Evolutionary conservation across 2,888 invertebrate genomes (phyloP).

Genomic region (Helicoverpa assulta): DNA sequence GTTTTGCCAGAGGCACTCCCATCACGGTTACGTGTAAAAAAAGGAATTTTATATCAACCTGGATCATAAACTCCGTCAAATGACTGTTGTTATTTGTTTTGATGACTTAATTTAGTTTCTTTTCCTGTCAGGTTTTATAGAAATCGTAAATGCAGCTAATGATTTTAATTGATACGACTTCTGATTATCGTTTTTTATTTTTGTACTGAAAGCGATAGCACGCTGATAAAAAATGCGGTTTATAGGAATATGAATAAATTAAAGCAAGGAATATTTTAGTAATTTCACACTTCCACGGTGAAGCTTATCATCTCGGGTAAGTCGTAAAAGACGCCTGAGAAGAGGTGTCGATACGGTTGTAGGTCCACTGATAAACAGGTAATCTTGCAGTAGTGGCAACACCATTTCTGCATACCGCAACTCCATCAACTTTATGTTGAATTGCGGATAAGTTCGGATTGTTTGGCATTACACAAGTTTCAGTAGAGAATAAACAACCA

Average conservation of each 20-base stretch:
- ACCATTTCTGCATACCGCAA: not conserved
- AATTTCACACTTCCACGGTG: conserved; percentile 52
- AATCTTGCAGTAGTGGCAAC: conserved; percentile 5
- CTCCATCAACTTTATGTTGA: not conserved
- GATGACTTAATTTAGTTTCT: conserved; percentile 71
- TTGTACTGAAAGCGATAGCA: conserved; percentile 47
- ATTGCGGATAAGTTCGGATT: conserved; percentile 1
- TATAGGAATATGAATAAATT: conserved; percentile 57
- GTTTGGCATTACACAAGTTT: not conserved
- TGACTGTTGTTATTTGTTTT: conserved; percentile 68
- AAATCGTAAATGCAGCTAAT: conserved; percentile 63
- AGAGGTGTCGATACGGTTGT: conserved; percentile 38
- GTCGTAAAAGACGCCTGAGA: conserved; percentile 48
- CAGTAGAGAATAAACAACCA: not conserved
- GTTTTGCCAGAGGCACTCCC: conserved; percentile 71
- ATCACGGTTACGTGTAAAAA: conserved; percentile 71
- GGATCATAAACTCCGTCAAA: conserved; percentile 58
- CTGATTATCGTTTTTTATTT: conserved; percentile 50
- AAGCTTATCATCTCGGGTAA: conserved; percentile 49
- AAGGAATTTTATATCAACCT: conserved; percentile 68
- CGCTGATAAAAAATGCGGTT: conserved; percentile 50
- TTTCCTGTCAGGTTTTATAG: conserved; percentile 60
- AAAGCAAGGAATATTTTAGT: conserved; percentile 48
- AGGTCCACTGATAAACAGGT: conserved; percentile 28
- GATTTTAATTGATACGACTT: conserved; percentile 50